Percentiles rank a stretch among this genome's conserved stretches.
These are phyloP conservation scores for Dinocampus coccinellae DNA, from an alignment of 2,888 invertebrate species.

Conservation along the genomic window DNA sequence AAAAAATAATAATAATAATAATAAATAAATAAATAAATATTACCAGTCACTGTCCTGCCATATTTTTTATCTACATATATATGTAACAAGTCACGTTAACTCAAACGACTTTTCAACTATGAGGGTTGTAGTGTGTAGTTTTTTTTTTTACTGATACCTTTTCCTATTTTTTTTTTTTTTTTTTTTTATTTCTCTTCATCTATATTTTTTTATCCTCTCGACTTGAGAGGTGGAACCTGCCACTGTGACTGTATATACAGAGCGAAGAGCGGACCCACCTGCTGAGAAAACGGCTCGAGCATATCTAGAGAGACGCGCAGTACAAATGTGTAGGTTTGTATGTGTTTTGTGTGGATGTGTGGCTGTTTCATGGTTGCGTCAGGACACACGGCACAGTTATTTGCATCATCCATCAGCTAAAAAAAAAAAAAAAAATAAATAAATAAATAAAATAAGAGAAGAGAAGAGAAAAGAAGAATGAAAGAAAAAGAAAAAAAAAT, in stretches of 20 bases:
- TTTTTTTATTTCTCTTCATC: conserved; percentile 23
- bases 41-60: not conserved
- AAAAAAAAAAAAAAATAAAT: conserved; percentile 39
- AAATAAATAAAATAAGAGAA: conserved; percentile 37
- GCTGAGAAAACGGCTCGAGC: conserved; percentile 62
- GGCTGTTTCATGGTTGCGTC: conserved; percentile 57
- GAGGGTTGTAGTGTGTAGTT: not conserved
- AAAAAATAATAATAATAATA: no score
- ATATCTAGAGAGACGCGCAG: conserved; percentile 24
- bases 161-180: not conserved
- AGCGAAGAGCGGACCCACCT: conserved; percentile 52
- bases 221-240: conserved; percentile 31
- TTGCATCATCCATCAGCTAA: conserved; percentile 67
- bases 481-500: conserved; percentile 34
- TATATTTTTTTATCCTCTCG: conserved; percentile 15
- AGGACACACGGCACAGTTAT: conserved; percentile 58
- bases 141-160: conserved; percentile 5
- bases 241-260: conserved; percentile 41
- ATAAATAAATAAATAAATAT: no score
- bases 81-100: not conserved
- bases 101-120: not conserved
- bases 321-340: no score
- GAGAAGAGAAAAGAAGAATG: not conserved
- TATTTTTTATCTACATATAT: not conserved
- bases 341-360: conserved; percentile 16